Evolutionary conservation across 2,797 vertebrate species (phyloP).

Genomic region (Karalla daura): DNA sequence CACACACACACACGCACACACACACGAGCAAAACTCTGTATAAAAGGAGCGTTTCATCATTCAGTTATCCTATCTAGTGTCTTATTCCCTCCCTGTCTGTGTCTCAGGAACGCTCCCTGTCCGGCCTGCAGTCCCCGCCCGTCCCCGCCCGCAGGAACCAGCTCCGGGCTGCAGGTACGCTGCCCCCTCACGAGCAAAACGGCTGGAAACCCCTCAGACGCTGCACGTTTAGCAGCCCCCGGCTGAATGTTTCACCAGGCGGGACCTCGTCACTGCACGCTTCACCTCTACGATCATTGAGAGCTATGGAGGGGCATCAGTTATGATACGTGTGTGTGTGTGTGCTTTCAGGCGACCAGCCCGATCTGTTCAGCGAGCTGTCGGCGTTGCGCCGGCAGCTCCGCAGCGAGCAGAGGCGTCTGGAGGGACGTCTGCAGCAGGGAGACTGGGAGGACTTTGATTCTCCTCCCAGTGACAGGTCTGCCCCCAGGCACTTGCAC

Average conservation of each 20-base stretch:
- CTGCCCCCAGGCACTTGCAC: not conserved
- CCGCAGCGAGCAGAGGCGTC: constrained; percentile 86
- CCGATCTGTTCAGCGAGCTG: constrained; percentile 87
- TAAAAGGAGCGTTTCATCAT: not conserved
- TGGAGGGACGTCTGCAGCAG: constrained; percentile 84
- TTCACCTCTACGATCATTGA: too few relatives aligned
- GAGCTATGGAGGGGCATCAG: not conserved
- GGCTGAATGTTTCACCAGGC: not conserved
- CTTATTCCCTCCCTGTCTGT: too few relatives aligned
- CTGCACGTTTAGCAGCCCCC: not conserved
- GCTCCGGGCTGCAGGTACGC: constrained; percentile 69
- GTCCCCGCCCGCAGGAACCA: constrained; percentile 70
- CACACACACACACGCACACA: not conserved
- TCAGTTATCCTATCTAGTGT: too few relatives aligned
- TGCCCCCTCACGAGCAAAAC: not conserved
- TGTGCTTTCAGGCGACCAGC: constrained; percentile 83
- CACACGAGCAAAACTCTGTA: not conserved
- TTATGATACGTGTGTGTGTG: not conserved
- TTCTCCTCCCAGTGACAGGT: constrained; percentile 73
- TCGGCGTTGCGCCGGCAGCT: constrained; percentile 90
- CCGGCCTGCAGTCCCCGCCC: constrained; percentile 71
- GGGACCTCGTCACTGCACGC: too few relatives aligned
- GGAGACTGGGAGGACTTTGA: constrained; percentile 76
- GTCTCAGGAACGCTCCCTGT: constrained; percentile 63
- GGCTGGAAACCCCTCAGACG: not conserved